Evolutionary conservation across 2,113 vertebrate species (phyloP), one percentile per base, ranked within the genome.

Genomic region (Saccopteryx leptura): DNA sequence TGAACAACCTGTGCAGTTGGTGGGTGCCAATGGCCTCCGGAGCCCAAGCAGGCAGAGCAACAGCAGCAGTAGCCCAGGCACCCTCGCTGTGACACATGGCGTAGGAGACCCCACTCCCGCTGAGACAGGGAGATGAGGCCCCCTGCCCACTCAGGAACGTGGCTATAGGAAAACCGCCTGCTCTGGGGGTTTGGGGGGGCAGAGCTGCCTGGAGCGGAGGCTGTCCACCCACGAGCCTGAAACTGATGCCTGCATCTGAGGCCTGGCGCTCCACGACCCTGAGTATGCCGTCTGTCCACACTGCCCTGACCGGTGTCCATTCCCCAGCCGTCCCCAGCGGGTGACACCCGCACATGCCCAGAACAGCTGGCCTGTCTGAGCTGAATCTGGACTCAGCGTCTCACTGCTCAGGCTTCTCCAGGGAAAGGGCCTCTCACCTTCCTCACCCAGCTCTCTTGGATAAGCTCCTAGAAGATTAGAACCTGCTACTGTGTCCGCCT

Each of bases 271-370:
- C 60, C 18, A 7, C n/a, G 68, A 0, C 9, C 2, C 13, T 68
- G 52, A 88, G 10, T 5, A 4, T 17, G 15, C 9, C 7, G 4
- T 58, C 9, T 7, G 4, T 58, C 80, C 28, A 26, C 3, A 9
- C 19, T 1, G 4, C 11, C 28, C 19, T 46, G 28, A 18, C 24
- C 11, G n/a, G 18, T 13, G 11, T 13, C 17, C 26, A 4, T 24
- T 48, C 50, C 18, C 61, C 31, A 12, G 13, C 12, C 0, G 33
- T 7, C 11, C 46, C 72, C 0, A 39, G 21, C 14, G 13, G 31
- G 6, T 8, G 6, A n/a, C 11, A 58, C 12, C 54, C 23, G 4
- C 8, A 28, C 4, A 0, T 1, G 2, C n/a, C 33, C 5, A 46
- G 56, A 60, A 52, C 31, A 12, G n/a, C 68, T 52, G 24, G 15